Percentiles rank a stretch among this genome's conserved stretches.
Conservation (phyloP, 92 coral and sea anemone species). For the Epizoanthus illoricatus region DNA sequence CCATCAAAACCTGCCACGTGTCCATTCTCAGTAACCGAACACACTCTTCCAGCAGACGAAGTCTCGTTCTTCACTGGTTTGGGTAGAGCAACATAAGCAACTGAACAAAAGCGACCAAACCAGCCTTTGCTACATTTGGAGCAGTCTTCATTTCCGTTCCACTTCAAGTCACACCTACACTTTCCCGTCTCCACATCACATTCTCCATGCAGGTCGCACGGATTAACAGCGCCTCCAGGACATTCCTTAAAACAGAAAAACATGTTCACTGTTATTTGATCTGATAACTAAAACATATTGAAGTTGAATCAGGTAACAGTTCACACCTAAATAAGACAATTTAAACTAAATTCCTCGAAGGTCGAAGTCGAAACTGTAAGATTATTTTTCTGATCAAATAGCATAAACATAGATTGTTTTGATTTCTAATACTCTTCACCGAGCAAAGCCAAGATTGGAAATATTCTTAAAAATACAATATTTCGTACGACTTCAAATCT, state of each 20-base stretch:
- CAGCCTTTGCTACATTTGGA: slow-evolving; percentile 53
- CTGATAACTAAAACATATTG: too few species aligned
- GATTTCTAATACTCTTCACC: too few species aligned
- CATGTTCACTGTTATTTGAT: background rate
- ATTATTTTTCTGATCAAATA: too few species aligned
- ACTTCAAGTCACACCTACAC: slow-evolving; percentile 50
- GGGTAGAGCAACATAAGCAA: slow-evolving; percentile 48
- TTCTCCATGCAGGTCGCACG: slow-evolving; percentile 59
- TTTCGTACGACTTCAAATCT: too few species aligned
- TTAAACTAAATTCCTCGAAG: too few species aligned
- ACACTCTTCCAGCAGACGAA: slow-evolving; percentile 5
- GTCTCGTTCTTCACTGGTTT: slow-evolving; percentile 23
- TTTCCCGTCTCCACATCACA: slow-evolving; percentile 50
- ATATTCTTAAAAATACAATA: too few species aligned
- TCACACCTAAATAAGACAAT: too few species aligned
- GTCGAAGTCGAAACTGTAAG: too few species aligned
- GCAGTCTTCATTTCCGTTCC: slow-evolving; percentile 58
- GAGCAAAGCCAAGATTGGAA: too few species aligned
- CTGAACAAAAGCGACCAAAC: slow-evolving; percentile 59
- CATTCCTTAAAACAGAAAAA: slow-evolving; percentile 37
- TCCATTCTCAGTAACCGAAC: slow-evolving; percentile 51
- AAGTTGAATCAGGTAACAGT: too few species aligned
- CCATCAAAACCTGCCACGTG: slow-evolving; percentile 61
- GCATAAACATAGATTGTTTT: too few species aligned
- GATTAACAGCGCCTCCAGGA: slow-evolving; percentile 68